phyloP scores from a whole-genome alignment of 2,888 invertebrate species.

The Ophioninae sp. region DNA sequence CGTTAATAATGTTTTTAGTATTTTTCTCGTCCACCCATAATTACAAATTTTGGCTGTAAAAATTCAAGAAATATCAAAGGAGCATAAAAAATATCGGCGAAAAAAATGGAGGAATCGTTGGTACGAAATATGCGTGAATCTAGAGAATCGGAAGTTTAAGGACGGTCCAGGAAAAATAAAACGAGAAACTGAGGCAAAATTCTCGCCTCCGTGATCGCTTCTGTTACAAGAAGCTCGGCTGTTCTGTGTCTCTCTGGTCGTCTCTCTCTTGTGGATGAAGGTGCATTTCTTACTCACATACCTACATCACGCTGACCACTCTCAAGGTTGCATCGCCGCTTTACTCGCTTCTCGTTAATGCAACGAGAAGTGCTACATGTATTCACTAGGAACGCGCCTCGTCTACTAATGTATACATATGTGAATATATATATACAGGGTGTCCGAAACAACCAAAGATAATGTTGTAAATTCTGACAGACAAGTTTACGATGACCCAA shows the following conservation, averaged over 20 bases:
- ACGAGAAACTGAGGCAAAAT: not conserved
- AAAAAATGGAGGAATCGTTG: constrained; percentile 19
- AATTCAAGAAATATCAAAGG: not conserved
- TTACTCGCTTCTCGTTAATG: constrained; percentile 57
- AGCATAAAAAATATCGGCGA: not conserved
- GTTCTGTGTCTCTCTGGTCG: constrained; percentile 14
- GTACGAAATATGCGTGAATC: constrained; percentile 25
- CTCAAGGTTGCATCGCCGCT: constrained; percentile 54
- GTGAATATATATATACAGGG: constrained; percentile 10
- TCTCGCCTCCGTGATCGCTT: constrained; percentile 5
- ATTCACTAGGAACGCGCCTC: constrained; percentile 44
- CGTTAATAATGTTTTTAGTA: too few species aligned
- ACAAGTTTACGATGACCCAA: too few species aligned
- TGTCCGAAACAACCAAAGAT: too few species aligned
- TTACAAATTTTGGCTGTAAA: too few species aligned
- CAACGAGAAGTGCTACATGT: constrained; percentile 63
- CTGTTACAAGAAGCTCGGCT: not conserved
- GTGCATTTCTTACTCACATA: constrained; percentile 44
- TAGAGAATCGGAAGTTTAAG: not conserved
- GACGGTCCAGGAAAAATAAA: not conserved
- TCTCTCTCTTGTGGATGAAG: constrained; percentile 27
- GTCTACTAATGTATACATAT: constrained; percentile 25
- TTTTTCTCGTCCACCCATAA: too few species aligned
- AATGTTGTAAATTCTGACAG: too few species aligned
- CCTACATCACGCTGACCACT: constrained; percentile 48